Base-by-base conservation (phyloP, 2,113 vertebrate species). In the Chionomys nivalis region DNA sequence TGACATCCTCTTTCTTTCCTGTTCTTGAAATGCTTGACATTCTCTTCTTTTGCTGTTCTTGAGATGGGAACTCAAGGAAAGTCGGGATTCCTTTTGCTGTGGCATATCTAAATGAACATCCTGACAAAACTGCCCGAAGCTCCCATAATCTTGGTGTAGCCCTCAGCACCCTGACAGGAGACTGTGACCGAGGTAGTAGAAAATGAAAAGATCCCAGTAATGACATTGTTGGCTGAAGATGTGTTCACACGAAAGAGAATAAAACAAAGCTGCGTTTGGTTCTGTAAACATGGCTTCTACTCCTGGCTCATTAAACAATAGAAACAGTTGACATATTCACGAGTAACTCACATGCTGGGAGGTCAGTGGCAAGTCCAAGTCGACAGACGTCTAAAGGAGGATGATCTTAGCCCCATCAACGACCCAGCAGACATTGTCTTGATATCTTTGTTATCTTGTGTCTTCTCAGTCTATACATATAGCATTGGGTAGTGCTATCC, bases 221-320 rank as follows among this genome's bases (percentile, higher is more conserved):
- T 85, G 52, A 12, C 78, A 79, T 77, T 92, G 66, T 90, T 78
- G 72, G 36, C 24, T 89, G 44, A 88, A 93, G 44, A 91, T 4
- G 7, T 52, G 49, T 87, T 93, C 81, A 79, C 68, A 65, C 42
- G 90, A 55, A 17, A 66, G 85, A 76, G 31, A 92, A 79, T 44
- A 66, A 92, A 61, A 52, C 61, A 78, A 36, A 39, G 58, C 24
- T 14, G 58, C 10, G 7, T 44, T 61, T 90, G 88, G 61, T 42
- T 47, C 44, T 88, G 26, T 88, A 90, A 93, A 90, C 88, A 89
- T 87, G 16, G 61, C 23, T 95, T 90, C 52, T 77, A 75, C 47
- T 82, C 36, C 44, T 87, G 86, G 92, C 13, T 89, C 66, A 94
- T 92, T 95, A 89, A 89, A 47, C 81, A 94, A 19, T 89, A 95